Evolutionary conservation across 2,888 invertebrate species (phyloP).

Genomic region (Mesochorus sp.): DNA sequence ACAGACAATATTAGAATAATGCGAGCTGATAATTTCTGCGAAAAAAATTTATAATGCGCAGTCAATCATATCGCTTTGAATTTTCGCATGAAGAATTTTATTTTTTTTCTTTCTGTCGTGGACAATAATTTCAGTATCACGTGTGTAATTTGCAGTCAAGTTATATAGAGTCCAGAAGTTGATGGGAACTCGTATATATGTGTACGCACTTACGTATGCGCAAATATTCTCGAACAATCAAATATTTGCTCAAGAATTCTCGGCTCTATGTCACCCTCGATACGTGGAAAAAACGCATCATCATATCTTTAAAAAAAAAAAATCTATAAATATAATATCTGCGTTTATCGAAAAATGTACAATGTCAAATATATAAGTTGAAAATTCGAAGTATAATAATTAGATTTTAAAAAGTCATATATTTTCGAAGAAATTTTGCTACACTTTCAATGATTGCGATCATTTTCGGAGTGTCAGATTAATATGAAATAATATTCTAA

Average conservation of each 20-base stretch:
- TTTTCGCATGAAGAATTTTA: slow-evolving; percentile 7
- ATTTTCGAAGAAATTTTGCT: no score
- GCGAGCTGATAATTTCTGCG: neutral
- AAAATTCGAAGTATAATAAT: no score
- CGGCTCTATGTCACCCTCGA: slow-evolving; percentile 39
- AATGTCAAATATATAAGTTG: no score
- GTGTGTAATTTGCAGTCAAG: slow-evolving; percentile 5
- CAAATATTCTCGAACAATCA: slow-evolving; percentile 41
- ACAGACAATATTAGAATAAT: no score
- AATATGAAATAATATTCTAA: no score
- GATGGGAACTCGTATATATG: no score
- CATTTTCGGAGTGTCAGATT: no score
- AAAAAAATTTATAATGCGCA: neutral
- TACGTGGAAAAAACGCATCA: slow-evolving; percentile 19
- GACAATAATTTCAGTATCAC: slow-evolving; percentile 14
- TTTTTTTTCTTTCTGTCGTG: neutral
- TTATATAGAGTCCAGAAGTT: slow-evolving; percentile 2
- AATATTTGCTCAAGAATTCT: slow-evolving; percentile 52
- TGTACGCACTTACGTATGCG: slow-evolving; percentile 22
- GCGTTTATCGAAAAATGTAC: no score
- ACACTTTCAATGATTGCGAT: no score
- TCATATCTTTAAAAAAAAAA: neutral
- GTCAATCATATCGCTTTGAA: slow-evolving; percentile 3
- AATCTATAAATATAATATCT: no score
- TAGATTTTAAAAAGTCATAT: no score